Evolutionary conservation across 1,140 invertebrate genomes (phyloP).

Genomic region (Palaemon carinicauda): DNA sequence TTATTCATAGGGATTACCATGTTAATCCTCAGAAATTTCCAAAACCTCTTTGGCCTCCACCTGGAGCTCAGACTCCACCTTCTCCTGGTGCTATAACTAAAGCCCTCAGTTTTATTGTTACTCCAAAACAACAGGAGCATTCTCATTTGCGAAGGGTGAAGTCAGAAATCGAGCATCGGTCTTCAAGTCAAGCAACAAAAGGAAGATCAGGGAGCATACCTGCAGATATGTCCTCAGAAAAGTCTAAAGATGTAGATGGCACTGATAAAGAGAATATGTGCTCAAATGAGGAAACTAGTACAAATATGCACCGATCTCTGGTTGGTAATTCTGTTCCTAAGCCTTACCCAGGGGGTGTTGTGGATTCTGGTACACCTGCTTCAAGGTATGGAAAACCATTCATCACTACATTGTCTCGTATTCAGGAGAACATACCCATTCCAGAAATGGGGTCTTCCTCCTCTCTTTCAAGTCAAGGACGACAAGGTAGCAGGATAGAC

Average conservation of each 20-base stretch:
- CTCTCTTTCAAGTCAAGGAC: conserved; percentile 62
- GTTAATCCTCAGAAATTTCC: conserved; percentile 78
- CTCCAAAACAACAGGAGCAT: conserved; percentile 60
- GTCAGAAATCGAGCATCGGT: conserved; percentile 65
- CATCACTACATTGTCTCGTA: conserved; percentile 71
- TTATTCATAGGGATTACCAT: conserved; percentile 76
- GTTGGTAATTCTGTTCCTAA: conserved; percentile 60
- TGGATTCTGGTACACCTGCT: conserved; percentile 12
- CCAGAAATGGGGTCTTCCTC: conserved; percentile 59
- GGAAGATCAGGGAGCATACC: background rate
- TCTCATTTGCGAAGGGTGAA: conserved; percentile 65
- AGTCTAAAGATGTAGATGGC: background rate
- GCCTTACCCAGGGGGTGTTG: conserved; percentile 42
- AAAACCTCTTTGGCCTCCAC: conserved; percentile 77
- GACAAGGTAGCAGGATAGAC: conserved; percentile 43
- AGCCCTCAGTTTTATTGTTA: conserved; percentile 44
- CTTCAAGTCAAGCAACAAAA: conserved; percentile 35
- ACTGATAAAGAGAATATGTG: background rate
- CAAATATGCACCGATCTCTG: conserved; percentile 21
- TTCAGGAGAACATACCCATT: conserved; percentile 71
- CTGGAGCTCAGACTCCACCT: conserved; percentile 54
- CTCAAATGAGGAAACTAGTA: background rate
- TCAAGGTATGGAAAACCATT: conserved; percentile 64
- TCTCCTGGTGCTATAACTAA: conserved; percentile 51
- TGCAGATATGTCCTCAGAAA: background rate